A percentile compares a stretch with the other conserved stretches of the same genome.
Conservation (phyloP, 2,113 vertebrate genomes). For the Todiramphus saurophagus region DNA sequence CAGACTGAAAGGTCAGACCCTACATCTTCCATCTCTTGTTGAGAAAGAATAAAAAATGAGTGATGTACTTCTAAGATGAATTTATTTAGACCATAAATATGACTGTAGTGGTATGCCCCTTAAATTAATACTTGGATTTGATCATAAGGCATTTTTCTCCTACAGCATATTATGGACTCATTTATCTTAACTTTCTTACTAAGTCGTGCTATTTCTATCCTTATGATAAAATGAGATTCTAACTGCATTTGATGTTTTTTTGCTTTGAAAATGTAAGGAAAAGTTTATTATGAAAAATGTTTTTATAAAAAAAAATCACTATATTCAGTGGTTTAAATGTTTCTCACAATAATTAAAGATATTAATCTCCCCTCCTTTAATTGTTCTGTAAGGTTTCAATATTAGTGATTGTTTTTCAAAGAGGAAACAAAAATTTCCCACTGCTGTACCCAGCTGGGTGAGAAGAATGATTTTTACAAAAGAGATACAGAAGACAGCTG, state of each 20-base stretch:
- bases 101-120: not conserved
- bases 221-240: not conserved
- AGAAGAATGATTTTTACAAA: not conserved
- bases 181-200: not conserved
- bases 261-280: not conserved
- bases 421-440: not conserved
- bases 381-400: not conserved
- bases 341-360: not conserved
- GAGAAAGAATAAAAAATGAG: not conserved
- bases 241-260: not conserved
- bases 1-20: not conserved
- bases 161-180: not conserved
- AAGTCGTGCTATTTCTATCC: not conserved
- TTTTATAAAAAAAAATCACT: not conserved
- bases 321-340: not conserved
- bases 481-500: not conserved
- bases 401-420: not conserved
- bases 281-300: not conserved
- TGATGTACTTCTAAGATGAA: not conserved
- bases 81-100: not conserved
- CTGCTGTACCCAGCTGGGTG: not conserved
- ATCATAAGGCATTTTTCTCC: not conserved
- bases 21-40: not conserved
- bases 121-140: not conserved
- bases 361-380: not conserved